phyloP scores from a whole-genome alignment of 92 coral and sea anemone species.

The Siderastrea radians region DNA sequence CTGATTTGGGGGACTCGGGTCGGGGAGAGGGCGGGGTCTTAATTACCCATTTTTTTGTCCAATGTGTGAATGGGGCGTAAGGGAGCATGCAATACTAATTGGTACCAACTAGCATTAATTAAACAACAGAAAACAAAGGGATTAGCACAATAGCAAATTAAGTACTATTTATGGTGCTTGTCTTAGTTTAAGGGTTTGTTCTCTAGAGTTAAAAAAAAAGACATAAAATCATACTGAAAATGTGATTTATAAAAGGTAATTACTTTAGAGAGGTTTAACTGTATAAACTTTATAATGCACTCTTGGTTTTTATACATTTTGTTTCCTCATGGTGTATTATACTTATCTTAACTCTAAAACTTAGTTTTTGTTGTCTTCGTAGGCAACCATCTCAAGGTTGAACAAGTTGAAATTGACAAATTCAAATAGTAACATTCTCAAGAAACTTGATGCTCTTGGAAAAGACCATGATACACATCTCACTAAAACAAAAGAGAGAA shows the following conservation, averaged over 20 bases:
- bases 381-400: neutral
- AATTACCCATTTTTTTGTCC: too few relatives aligned
- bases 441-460: constrained; percentile 41
- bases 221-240: neutral
- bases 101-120: too few relatives aligned
- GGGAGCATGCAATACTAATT: neutral
- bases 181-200: neutral
- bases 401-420: neutral
- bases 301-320: neutral
- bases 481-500: neutral
- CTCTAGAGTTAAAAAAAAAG: neutral
- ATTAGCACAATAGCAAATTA: neutral
- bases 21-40: neutral
- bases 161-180: neutral
- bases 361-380: neutral
- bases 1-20: too few relatives aligned
- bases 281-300: neutral
- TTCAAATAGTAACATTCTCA: constrained; percentile 28
- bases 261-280: neutral
- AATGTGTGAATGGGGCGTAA: too few relatives aligned
- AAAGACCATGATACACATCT: constrained; percentile 28
- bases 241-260: neutral
- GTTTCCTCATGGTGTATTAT: neutral
- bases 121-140: neutral
- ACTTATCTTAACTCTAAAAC: neutral